phyloP scores from a whole-genome alignment of 2,797 vertebrate genomes.

The Phataginus tetradactyla region DNA sequence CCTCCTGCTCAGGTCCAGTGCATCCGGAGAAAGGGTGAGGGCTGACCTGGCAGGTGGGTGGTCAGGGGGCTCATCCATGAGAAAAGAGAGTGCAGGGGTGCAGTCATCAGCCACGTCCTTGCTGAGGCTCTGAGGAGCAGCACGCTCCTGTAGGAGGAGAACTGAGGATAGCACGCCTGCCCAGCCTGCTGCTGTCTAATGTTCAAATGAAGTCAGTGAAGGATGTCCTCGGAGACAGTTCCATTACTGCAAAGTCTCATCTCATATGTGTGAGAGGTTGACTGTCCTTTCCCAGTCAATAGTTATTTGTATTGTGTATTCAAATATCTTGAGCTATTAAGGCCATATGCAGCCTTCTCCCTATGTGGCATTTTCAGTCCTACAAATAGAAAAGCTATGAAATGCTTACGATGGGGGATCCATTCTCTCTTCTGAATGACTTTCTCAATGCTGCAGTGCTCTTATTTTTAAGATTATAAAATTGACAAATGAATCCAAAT shows the following conservation, averaged over 20 bases:
- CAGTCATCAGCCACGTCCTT: not conserved
- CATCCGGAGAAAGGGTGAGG: not conserved
- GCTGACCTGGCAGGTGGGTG: not conserved
- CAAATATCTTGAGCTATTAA: not conserved
- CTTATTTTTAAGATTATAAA: slow-evolving; percentile 2
- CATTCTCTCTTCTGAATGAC: not conserved
- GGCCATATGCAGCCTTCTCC: not conserved
- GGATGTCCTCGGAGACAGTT: not conserved
- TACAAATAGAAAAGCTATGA: not conserved
- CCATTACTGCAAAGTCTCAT: not conserved
- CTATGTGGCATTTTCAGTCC: not conserved
- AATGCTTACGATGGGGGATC: not conserved
- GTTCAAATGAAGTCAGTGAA: not conserved
- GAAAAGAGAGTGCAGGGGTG: not conserved
- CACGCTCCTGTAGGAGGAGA: not conserved
- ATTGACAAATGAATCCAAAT: not conserved
- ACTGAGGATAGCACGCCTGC: not conserved
- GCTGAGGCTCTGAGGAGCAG: not conserved
- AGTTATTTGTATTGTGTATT: not conserved
- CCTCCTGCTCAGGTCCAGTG: not conserved
- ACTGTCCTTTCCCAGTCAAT: not conserved
- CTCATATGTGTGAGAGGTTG: not conserved
- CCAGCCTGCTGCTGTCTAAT: not conserved
- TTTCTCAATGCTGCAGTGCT: not conserved
- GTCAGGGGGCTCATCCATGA: not conserved